Evolutionary conservation across 2,113 vertebrate genomes (phyloP).

Genomic region (Cephalopterus ornatus): DNA sequence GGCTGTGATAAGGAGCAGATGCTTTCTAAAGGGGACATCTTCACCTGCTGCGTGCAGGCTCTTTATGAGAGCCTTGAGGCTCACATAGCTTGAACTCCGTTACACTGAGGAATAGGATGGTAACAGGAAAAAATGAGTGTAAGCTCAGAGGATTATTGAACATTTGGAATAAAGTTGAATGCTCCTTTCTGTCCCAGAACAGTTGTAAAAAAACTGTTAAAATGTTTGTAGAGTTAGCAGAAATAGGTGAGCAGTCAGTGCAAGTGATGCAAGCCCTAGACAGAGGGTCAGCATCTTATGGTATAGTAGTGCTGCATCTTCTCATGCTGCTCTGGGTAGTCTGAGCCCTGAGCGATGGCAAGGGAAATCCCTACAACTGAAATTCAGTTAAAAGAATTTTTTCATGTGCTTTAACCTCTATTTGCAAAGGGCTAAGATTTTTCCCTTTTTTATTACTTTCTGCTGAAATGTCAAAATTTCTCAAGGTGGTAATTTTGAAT

Average conservation of each 20-base stretch:
- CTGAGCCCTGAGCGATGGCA: not conserved
- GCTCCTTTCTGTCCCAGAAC: not conserved
- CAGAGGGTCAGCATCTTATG: not conserved
- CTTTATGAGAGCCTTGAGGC: not conserved
- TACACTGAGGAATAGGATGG: not conserved
- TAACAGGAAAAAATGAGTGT: not conserved
- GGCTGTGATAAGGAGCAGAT: not conserved
- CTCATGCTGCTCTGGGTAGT: not conserved
- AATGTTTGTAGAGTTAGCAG: not conserved
- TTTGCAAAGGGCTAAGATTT: not conserved
- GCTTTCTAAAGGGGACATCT: not conserved
- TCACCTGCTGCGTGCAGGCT: not conserved
- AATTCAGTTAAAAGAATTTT: not conserved
- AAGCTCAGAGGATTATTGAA: not conserved
- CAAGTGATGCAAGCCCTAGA: not conserved
- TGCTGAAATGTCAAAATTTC: not conserved
- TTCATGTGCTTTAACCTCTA: not conserved
- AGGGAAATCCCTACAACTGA: not conserved
- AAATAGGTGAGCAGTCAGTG: not conserved
- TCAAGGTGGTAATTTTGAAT: not conserved
- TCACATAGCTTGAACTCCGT: not conserved
- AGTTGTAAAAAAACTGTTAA: not conserved
- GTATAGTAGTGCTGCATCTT: not conserved
- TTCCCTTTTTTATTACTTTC: not conserved
- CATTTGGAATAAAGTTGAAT: not conserved